Conservation (phyloP, 2,888 invertebrate species). For the Augochlorella aurata region DNA sequence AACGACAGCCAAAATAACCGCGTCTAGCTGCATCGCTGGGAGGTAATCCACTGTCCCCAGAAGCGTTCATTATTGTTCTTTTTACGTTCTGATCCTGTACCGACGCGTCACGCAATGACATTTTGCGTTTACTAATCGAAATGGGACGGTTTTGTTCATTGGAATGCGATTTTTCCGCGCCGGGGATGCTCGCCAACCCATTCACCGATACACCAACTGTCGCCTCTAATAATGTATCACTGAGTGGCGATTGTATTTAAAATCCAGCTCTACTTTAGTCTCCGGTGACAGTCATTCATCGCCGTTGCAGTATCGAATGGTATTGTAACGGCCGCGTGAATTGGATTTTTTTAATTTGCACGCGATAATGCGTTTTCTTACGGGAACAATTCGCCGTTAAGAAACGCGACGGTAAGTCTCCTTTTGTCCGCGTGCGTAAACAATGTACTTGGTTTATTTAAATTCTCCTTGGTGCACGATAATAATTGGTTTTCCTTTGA, state of each 20-base stretch:
- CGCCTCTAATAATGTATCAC: constrained; percentile 52
- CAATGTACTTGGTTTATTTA: not conserved
- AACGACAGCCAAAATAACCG: constrained; percentile 25
- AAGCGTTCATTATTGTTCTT: constrained; percentile 42
- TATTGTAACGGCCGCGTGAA: constrained; percentile 34
- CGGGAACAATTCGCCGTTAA: not conserved
- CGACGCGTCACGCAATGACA: constrained; percentile 35
- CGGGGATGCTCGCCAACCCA: not conserved
- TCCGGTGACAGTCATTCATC: constrained; percentile 12
- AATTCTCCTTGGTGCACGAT: not conserved
- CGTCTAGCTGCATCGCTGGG: constrained; percentile 11
- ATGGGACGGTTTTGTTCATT: constrained; percentile 44
- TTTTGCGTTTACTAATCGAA: constrained; percentile 43
- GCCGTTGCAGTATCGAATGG: constrained; percentile 8
- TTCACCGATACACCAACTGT: constrained; percentile 39
- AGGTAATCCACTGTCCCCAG: constrained; percentile 24
- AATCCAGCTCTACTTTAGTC: constrained; percentile 22
- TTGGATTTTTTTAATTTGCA: constrained; percentile 28
- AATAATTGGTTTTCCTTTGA: not conserved
- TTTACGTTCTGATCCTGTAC: constrained; percentile 36
- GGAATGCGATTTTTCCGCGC: constrained; percentile 45
- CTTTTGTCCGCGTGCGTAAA: not conserved
- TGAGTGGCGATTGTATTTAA: constrained; percentile 48
- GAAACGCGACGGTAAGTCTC: not conserved
- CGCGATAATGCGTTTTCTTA: constrained; percentile 14